Evolutionary conservation across 2,113 vertebrate genomes (phyloP), one percentile per base, ranked within the genome.

Genomic region (Anseranas semipalmata): DNA sequence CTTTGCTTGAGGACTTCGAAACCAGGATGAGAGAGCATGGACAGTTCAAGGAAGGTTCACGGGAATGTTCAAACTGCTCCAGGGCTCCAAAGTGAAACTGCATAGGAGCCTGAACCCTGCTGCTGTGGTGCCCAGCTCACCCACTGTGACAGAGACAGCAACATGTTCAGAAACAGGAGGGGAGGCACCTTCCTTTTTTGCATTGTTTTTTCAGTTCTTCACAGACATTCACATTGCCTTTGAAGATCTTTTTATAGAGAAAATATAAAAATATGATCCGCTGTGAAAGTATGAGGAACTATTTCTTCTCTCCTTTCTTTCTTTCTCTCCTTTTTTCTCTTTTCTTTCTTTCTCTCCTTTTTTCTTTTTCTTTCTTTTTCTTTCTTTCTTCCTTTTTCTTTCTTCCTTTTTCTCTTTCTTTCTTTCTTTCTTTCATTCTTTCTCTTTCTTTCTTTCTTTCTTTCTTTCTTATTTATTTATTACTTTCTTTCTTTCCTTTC

Each of bases 51-150:
- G 12, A 9, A 41, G 12, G 4, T 6, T 50, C 6, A 16, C 15
- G 19, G 2, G 9, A 2, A 43, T 19, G 5, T 37, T 59, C 41
- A 41, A 63, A 41, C 28, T 65, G 1, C 4, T 33, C 10, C 22
- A 59, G 28, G 16, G 6, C 11, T 81, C 13, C n/a, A 55, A 87
- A 89, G 5, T 2, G 60, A 94, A 95, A 33, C 20, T 19, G 7
- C 3, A 0, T 53, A 18, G 32, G 22, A 90, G 39, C 37, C 4
- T 2, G 3, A 12, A 6, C 63, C 45, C 46, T 59, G 19, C 25
- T 8, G 0, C 21, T 58, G 30, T 1, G 1, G 12, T 58, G 17
- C 12, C 9, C 72, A 43, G 37, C 7, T 4, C 28, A 68, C 4
- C 4, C 39, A 37, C 25, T 45, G 4, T 32, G 45, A 12, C 18